Evolutionary conservation across 2,113 vertebrate species (phyloP).

Genomic region (Bos javanicus): DNA sequence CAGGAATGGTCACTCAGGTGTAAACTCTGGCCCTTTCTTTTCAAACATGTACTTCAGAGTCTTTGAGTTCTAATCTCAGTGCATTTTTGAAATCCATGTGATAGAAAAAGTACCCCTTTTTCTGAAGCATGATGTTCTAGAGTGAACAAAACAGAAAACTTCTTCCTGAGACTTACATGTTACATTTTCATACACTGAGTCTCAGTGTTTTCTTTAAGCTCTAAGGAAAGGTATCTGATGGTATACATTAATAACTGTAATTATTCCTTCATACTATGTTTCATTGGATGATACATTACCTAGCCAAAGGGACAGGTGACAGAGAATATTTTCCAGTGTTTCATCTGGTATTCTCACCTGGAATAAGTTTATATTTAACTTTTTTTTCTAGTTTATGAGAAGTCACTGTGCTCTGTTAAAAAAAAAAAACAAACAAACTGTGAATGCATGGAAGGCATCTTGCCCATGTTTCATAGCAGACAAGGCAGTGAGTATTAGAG

Average conservation of each 20-base stretch:
- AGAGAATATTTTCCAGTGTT: neutral
- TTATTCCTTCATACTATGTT: neutral
- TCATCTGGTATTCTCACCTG: neutral
- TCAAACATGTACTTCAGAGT: neutral
- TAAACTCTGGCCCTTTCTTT: neutral
- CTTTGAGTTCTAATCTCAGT: neutral
- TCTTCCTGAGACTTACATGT: neutral
- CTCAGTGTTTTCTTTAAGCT: neutral
- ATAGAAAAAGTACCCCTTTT: neutral
- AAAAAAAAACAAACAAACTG: neutral
- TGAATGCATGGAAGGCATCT: neutral
- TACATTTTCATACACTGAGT: neutral
- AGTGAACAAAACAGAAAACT: neutral
- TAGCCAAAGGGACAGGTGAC: neutral
- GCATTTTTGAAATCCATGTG: neutral
- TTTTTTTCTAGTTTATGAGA: neutral
- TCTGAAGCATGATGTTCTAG: neutral
- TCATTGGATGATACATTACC: neutral
- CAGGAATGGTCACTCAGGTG: neutral
- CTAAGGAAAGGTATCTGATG: neutral
- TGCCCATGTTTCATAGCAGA: neutral
- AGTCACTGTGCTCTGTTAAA: neutral
- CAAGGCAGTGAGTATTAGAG: neutral
- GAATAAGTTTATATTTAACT: neutral
- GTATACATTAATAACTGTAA: neutral